Evolutionary conservation across 2,888 invertebrate genomes (phyloP), one percentile per base, ranked within the genome.

Genomic region (Pachydiplax longipennis): DNA sequence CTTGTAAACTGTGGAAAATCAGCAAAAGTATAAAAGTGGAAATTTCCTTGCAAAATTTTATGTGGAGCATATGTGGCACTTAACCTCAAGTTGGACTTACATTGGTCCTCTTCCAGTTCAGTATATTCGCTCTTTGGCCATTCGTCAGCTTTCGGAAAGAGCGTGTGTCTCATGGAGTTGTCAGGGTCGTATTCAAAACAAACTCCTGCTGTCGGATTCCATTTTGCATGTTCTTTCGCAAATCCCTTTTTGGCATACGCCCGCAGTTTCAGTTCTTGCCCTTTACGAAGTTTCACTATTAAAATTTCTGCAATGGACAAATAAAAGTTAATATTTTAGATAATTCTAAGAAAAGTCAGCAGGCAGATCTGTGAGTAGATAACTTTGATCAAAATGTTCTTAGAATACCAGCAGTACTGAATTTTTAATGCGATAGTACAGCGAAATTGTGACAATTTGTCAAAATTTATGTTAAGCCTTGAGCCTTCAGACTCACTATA

Each of bases 171-270:
- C 96, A 99, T 97, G 0, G 97, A 95, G 95, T 99, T 99, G 93
- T 99, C 99, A 0, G 99, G 99, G 94, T 99, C 99, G 94, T 99
- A 99, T 94, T 99, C 99, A 94, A 99, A 99, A 90, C 98, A 97
- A 0, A 99, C 99, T 81, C 99, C 99, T 90, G 98, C 98, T 0
- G 99, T 99, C 4, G 99, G 99, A 95, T 99, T 99, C 99, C 99
- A 99, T 94, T 99, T 99, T 0, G 99, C 99, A 95, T 99, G 99
- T 94, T 99, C 99, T 93, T 99, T 99, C 0, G 99, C 99, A 95
- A 99, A 98, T 13, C 96, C 96, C 95, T 99, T 99, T 93, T 99
- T 99, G 0, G 99, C 99, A 95, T 98, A 99, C 0, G 99, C 99
- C 92, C 97, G 95, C 91, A 99, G 94, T 94, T 99, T 99, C 80